These are phyloP conservation scores for Calliopum simillimum DNA, from an alignment of 2,888 invertebrate species.

Conservation along the genomic window DNA sequence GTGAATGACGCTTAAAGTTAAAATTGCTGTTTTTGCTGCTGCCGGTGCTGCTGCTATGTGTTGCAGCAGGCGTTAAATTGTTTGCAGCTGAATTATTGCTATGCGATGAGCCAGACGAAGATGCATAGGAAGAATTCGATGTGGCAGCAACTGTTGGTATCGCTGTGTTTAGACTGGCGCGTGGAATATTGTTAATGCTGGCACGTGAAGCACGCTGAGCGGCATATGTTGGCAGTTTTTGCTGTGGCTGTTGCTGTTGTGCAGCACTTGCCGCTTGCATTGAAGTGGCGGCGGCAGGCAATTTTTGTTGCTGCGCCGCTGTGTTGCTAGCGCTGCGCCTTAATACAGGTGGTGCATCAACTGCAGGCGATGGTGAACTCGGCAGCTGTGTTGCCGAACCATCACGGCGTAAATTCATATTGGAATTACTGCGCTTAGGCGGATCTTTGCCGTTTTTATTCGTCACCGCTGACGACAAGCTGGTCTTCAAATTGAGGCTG, in stretches of 20 bases:
- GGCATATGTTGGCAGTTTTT: constrained; percentile 47
- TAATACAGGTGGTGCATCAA: constrained; percentile 36
- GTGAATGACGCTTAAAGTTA: constrained; percentile 49
- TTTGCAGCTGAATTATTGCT: constrained; percentile 25
- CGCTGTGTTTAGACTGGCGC: constrained; percentile 62
- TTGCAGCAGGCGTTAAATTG: constrained; percentile 18
- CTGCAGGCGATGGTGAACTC: constrained; percentile 32
- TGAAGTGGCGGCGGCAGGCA: constrained; percentile 43
- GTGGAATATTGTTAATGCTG: constrained; percentile 65
- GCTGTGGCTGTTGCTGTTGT: constrained; percentile 29
- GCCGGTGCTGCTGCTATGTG: constrained; percentile 44
- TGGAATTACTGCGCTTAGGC: constrained; percentile 62
- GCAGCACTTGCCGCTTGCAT: constrained; percentile 29
- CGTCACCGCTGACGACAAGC: constrained; percentile 44
- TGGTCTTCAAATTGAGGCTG: constrained; percentile 64
- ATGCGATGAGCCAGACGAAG: constrained; percentile 34
- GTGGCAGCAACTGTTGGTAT: constrained; percentile 35
- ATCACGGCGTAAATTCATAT: constrained; percentile 62
- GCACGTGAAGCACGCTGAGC: constrained; percentile 55
- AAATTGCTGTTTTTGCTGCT: constrained; percentile 47
- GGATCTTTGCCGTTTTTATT: constrained; percentile 58
- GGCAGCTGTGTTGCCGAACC: constrained; percentile 51
- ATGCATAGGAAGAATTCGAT: constrained; percentile 23
- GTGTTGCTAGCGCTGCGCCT: constrained; percentile 48
- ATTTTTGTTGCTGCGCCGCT: constrained; percentile 45